These are phyloP conservation scores for Zootoca vivipara DNA, from an alignment of 2,113 vertebrate genomes.

Conservation along the genomic window DNA sequence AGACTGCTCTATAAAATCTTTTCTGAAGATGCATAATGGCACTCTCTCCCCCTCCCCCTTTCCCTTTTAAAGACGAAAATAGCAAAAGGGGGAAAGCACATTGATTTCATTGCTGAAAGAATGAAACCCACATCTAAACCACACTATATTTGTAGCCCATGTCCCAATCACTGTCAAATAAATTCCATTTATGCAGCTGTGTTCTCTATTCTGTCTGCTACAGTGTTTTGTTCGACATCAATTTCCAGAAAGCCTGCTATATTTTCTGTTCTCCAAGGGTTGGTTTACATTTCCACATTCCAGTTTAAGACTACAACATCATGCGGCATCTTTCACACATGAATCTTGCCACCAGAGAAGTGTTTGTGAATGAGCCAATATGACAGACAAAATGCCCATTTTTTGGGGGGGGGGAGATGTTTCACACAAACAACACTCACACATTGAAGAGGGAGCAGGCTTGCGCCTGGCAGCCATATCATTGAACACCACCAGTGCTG, in stretches of 20 bases:
- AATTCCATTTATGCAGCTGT: conserved; percentile 8
- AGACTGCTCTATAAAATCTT: conserved; percentile 6
- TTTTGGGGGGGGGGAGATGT: too few species aligned
- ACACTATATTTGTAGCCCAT: conserved; percentile 10
- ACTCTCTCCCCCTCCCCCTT: conserved; percentile 10
- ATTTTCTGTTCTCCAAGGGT: background rate
- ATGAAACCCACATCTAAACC: background rate
- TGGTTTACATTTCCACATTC: background rate
- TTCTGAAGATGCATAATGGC: conserved; percentile 8
- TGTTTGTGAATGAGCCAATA: background rate
- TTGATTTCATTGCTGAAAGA: conserved; percentile 25
- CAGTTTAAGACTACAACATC: too few species aligned
- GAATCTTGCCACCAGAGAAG: background rate
- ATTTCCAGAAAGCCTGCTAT: background rate
- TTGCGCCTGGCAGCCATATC: too few species aligned
- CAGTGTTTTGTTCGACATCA: background rate
- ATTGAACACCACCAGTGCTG: background rate
- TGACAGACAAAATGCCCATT: background rate
- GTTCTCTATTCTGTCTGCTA: background rate
- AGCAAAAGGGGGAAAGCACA: background rate
- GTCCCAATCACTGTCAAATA: conserved; percentile 14
- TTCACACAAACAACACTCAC: background rate
- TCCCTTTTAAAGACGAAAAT: background rate
- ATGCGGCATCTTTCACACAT: background rate
- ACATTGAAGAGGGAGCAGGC: background rate